Evolutionary conservation across 2,888 invertebrate species (phyloP), one percentile per base, ranked within the genome.

Genomic region (Nasonovia ribisnigri): DNA sequence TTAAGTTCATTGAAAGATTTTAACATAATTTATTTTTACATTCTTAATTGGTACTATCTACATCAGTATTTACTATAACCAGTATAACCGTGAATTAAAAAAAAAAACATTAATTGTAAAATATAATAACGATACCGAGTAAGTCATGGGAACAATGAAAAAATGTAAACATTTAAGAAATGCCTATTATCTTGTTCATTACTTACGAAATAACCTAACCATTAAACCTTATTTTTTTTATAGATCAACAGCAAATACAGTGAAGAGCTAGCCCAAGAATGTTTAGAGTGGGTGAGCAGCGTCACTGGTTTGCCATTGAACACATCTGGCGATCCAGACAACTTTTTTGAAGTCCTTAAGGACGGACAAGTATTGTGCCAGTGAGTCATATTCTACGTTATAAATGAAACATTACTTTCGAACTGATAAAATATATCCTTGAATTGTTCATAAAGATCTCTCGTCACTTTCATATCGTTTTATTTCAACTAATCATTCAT

Each of bases 231-330:
- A 95, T 95, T 95, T 95, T 95, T 95, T 95, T 97, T 97, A 29
- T 96, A 99, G 99, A 98, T 99, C 95, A 98, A 99, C 96, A 98
- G 98, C 96, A 99, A 99, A 96, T 99, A 99, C 97, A 99, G 98
- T 96, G 98, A 98, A 95, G 98, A 98, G 95, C 96, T 99, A 95
- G 99, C 99, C 5, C 97, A 97, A 95, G 99, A 99, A 96, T 97
- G 98, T 95, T 96, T 99, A 95, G 97, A 98, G 96, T 99, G 99
- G 99, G 98, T 99, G 95, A 97, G 97, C 95, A 96, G 97, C 93
- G 97, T 99, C 95, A 98, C 98, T 29, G 97, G 97, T n/a, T 98
- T 98, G 95, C 97, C 98, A 87, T 97, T 98, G 95, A 97, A 98
- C 95, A 97, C 98, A 16, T 97, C 97, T 92, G 99, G 99, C 0